Base-by-base conservation (phyloP, 2,888 invertebrate genomes). In the Anagyrus pseudococci region DNA sequence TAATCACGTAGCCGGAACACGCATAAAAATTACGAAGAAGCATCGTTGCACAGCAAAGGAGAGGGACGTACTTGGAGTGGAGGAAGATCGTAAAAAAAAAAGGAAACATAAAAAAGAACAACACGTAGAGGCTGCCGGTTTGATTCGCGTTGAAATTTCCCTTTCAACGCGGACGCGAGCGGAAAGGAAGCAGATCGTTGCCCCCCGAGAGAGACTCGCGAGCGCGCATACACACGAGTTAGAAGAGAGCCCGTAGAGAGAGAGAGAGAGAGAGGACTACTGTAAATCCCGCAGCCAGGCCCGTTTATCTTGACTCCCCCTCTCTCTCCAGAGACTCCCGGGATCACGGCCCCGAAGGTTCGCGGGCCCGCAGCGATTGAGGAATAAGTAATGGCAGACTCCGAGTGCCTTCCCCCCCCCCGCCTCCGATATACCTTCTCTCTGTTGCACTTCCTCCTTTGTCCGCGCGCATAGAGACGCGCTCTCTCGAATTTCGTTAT, bases 221-320 rank as follows among this genome's bases (percentile, higher is more conserved):
- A n/a, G 4, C 2, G 13, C 13, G 19, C 43, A n/a, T 8, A 20
- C 54, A 6, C 13, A 37, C 4, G 29, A n/a, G n/a, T n/a, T n/a
- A n/a, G 29, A 29, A 29, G 6, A 29, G 4, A 8, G 4, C 4
- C 29, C 29, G 29, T 7, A 4, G 22, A 1, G 17, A 13, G 13
- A 19, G 25, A 44, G 20, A 40, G 40, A 13, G 20, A 13, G 23
- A 1, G 44, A 0, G 8, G 33, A 49, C 62, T 58, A 53, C 58
- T 49, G 62, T 54, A 54, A 58, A 54, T 52, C 52, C 56, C 57
- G 47, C 43, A 41, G 52, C 53, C 37, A 23, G 43, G 48, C 54
- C 49, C 62, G 62, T 58, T 58, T 58, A 63, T 63, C 55, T 63
- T 55, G 37, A 54, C 49, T n/a, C 40, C 3, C 13, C 4, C n/a